phyloP scores from a whole-genome alignment of 2,113 vertebrate species.

The Vicugna pacos region DNA sequence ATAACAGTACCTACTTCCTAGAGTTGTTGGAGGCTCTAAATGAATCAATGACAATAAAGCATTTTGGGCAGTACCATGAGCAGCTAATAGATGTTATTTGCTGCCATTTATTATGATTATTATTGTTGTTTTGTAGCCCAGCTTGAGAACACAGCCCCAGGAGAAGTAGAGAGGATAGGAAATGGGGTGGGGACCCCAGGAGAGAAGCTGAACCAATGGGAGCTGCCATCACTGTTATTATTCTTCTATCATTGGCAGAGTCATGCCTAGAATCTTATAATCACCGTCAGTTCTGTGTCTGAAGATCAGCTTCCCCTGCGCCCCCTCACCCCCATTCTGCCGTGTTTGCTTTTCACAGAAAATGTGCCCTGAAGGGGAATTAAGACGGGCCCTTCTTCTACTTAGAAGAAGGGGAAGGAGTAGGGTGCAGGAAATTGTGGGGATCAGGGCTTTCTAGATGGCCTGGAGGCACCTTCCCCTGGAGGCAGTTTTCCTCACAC shows the following conservation, averaged over 20 bases:
- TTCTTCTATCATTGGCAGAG: background rate
- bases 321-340: too few species aligned
- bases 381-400: background rate
- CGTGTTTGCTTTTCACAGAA: background rate
- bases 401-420: background rate
- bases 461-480: background rate
- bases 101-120: background rate
- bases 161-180: background rate
- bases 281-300: background rate
- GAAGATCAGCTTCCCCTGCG: background rate
- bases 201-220: background rate
- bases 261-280: background rate
- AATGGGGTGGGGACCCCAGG: rapidly evolving
- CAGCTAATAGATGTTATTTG: background rate
- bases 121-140: rapidly evolving
- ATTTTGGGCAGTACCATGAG: background rate
- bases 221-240: rapidly evolving
- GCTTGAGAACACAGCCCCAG: background rate
- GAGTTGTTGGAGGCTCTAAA: background rate
- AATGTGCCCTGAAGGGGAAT: background rate
- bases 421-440: background rate
- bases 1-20: background rate
- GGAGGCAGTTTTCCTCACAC: background rate
- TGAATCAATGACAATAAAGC: background rate
- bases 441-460: background rate